phyloP scores from a whole-genome alignment of 2,113 vertebrate species.

The Malurus elegans region DNA sequence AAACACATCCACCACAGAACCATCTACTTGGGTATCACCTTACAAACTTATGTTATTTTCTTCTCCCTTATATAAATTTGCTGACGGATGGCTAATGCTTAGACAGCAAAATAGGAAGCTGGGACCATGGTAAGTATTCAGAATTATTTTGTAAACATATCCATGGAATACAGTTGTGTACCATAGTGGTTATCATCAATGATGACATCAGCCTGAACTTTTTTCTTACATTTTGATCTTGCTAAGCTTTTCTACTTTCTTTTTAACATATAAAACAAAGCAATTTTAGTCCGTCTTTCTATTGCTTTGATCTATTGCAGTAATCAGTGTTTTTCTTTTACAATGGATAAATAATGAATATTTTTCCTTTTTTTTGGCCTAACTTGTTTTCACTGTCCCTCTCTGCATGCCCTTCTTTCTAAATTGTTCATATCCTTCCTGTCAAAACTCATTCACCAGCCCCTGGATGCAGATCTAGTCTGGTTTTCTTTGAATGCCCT shows the following conservation, averaged over 20 bases:
- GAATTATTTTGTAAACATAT: not conserved
- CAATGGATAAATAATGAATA: not conserved
- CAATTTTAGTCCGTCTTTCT: not conserved
- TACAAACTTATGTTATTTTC: not conserved
- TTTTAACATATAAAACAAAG: not conserved
- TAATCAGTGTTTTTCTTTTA: not conserved
- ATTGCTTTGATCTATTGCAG: not conserved
- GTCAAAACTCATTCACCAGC: not conserved
- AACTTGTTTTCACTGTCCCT: not conserved
- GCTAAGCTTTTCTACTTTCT: not conserved
- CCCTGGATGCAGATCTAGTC: not conserved
- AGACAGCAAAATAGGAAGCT: not conserved
- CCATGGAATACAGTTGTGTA: not conserved
- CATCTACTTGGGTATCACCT: not conserved
- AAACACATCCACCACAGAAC: not conserved
- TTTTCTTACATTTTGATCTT: not conserved
- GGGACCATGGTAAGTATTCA: not conserved
- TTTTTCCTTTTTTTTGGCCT: not conserved
- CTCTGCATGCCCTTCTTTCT: not conserved
- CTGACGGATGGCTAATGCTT: not conserved
- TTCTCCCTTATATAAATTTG: not conserved
- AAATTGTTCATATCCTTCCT: not conserved
- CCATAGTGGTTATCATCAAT: not conserved
- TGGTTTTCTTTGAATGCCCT: not conserved
- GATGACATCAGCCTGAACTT: not conserved